A percentile compares a stretch with the other conserved stretches of the same genome.
Evolutionary conservation across 2,113 vertebrate species (phyloP).

Genomic region (Chitala chitala): DNA sequence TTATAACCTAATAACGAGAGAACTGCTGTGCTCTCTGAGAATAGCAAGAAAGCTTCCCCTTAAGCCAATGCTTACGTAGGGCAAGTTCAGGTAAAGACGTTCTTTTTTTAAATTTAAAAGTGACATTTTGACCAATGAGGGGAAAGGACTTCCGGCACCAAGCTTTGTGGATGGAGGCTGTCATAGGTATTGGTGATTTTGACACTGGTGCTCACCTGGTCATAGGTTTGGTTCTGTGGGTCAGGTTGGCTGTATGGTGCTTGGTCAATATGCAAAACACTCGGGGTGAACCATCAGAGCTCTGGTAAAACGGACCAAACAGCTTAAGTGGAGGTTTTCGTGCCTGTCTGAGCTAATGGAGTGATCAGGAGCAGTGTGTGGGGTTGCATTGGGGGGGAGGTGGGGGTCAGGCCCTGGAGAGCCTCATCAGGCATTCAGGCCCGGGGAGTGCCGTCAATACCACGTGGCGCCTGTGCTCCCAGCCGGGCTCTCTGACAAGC

Average conservation of each 20-base stretch:
- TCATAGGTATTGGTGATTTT: no score
- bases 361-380: constrained; percentile 43
- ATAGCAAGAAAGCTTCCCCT: neutral
- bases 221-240: no score
- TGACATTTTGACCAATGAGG: neutral
- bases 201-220: no score
- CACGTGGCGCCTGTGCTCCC: constrained; percentile 80
- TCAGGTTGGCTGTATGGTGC: no score
- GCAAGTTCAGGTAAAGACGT: no score
- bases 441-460: constrained; percentile 80
- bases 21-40: neutral
- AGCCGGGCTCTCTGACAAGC: constrained; percentile 80
- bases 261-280: no score
- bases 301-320: constrained; percentile 65
- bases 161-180: no score
- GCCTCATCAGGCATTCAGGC: constrained; percentile 95
- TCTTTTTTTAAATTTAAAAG: no score
- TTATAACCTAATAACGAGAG: constrained; percentile 46
- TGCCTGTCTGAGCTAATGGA: constrained; percentile 88
- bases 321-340: constrained; percentile 67
- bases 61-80: no score
- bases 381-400: constrained; percentile 33
- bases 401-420: constrained; percentile 70
- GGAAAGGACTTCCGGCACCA: no score
- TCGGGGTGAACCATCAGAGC: neutral